Percentiles rank a stretch among this genome's conserved stretches.
phyloP scores from a whole-genome alignment of 2,113 vertebrate species.

The Poeciliopsis occidentalis region DNA sequence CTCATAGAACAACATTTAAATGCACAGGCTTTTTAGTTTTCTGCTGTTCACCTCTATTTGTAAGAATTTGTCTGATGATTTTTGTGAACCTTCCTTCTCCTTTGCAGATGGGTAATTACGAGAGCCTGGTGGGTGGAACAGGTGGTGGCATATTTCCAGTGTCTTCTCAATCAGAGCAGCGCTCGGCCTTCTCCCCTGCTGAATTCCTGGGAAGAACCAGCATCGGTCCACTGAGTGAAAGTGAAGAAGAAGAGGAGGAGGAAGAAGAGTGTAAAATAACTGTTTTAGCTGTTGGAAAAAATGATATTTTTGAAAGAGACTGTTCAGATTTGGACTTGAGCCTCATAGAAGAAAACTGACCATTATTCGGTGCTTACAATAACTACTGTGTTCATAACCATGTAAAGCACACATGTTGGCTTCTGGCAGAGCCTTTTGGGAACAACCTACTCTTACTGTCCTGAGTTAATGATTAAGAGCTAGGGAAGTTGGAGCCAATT shows the following conservation, averaged over 20 bases:
- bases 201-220: slow-evolving; percentile 79
- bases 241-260: slow-evolving; percentile 77
- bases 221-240: slow-evolving; percentile 86
- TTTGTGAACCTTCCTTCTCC: not conserved
- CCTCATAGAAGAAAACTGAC: slow-evolving; percentile 87
- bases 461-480: slow-evolving; percentile 47
- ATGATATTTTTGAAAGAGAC: slow-evolving; percentile 84
- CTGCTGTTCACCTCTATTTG: not conserved
- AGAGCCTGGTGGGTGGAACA: slow-evolving; percentile 29
- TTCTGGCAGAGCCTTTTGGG: slow-evolving; percentile 50
- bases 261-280: slow-evolving; percentile 63
- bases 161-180: slow-evolving; percentile 47
- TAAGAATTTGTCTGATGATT: not conserved
- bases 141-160: slow-evolving; percentile 21
- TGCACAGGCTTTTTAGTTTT: not conserved
- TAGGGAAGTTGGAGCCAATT: slow-evolving; percentile 38
- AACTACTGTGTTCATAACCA: slow-evolving; percentile 49
- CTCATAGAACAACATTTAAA: not conserved
- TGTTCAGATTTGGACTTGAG: slow-evolving; percentile 87
- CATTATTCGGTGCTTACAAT: slow-evolving; percentile 60
- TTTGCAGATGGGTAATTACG: slow-evolving; percentile 65
- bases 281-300: slow-evolving; percentile 70
- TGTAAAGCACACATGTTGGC: slow-evolving; percentile 60
- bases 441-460: slow-evolving; percentile 47
- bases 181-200: slow-evolving; percentile 74